phyloP scores from a whole-genome alignment of 2,113 vertebrate genomes.

The Galemys pyrenaicus region DNA sequence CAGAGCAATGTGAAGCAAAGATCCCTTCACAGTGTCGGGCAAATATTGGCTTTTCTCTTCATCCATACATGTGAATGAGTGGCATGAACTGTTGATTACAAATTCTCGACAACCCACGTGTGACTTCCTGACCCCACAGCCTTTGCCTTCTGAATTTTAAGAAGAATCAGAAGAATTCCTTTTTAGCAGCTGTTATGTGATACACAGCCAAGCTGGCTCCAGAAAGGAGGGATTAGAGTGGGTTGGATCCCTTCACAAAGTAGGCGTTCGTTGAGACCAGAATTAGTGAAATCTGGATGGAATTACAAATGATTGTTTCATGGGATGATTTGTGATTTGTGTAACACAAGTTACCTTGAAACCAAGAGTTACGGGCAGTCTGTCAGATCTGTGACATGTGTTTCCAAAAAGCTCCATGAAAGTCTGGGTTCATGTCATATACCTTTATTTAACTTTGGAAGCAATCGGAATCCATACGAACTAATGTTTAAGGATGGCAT shows the following conservation, averaged over 20 bases:
- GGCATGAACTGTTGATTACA: not conserved
- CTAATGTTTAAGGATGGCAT: not conserved
- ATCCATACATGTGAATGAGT: not conserved
- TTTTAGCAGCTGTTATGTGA: not conserved
- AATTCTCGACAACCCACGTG: not conserved
- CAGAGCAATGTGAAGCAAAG: not conserved
- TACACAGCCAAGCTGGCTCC: not conserved
- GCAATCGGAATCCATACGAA: not conserved
- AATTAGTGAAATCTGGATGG: slow-evolving; percentile 22
- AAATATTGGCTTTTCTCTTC: not conserved
- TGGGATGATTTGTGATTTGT: not conserved
- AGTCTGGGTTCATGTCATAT: not conserved
- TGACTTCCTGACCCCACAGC: not conserved
- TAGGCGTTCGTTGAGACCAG: not conserved
- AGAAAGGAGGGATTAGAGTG: not conserved
- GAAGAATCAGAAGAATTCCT: not conserved
- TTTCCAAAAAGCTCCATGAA: slow-evolving; percentile 44
- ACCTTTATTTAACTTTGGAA: slow-evolving; percentile 55
- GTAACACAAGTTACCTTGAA: slow-evolving; percentile 33
- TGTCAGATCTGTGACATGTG: not conserved
- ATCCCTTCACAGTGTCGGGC: not conserved
- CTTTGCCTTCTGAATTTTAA: slow-evolving; percentile 1
- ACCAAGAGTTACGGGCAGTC: slow-evolving; percentile 5
- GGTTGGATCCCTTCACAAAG: not conserved
- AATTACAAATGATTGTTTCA: slow-evolving; percentile 26